Conservation (phyloP, 2,888 invertebrate genomes). For the Exephanes ischioxanthus region DNA sequence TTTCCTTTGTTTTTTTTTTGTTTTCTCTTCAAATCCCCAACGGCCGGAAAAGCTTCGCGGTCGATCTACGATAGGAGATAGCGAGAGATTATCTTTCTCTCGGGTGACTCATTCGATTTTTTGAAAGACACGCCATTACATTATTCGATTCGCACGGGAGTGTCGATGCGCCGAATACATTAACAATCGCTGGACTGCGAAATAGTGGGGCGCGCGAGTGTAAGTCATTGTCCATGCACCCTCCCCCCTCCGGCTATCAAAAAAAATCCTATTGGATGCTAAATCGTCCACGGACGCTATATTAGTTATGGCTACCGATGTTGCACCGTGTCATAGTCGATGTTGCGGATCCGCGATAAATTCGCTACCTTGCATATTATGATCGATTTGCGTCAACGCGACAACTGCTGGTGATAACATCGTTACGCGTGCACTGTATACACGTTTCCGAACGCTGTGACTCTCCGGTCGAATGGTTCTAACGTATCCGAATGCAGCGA, state of each 20-base stretch:
- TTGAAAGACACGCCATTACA: conserved; percentile 12
- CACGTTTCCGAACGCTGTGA: not conserved
- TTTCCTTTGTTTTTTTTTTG: not conserved
- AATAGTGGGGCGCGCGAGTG: conserved; percentile 47
- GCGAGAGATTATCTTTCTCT: not conserved
- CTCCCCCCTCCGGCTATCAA: conserved; percentile 18
- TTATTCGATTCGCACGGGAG: not conserved
- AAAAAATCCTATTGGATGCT: conserved; percentile 56
- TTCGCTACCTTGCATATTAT: conserved; percentile 35
- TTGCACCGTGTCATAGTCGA: conserved; percentile 9
- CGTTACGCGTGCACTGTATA: not conserved
- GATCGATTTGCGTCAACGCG: conserved; percentile 67
- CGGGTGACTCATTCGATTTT: conserved; percentile 55
- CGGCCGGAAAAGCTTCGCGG: not conserved
- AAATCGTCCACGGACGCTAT: conserved; percentile 59
- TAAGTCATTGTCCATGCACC: conserved; percentile 66
- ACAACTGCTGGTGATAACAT: conserved; percentile 61
- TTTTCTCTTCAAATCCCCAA: not conserved
- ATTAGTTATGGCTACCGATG: conserved; percentile 41
- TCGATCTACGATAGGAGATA: conserved; percentile 11
- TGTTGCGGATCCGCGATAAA: conserved; percentile 38
- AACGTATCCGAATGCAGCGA: not conserved
- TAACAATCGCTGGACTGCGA: conserved; percentile 24
- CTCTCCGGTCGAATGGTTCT: too few species aligned
- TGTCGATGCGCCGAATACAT: conserved; percentile 30